Conservation (phyloP, 2,888 invertebrate species). For the Pardosa pseudoannulata region DNA sequence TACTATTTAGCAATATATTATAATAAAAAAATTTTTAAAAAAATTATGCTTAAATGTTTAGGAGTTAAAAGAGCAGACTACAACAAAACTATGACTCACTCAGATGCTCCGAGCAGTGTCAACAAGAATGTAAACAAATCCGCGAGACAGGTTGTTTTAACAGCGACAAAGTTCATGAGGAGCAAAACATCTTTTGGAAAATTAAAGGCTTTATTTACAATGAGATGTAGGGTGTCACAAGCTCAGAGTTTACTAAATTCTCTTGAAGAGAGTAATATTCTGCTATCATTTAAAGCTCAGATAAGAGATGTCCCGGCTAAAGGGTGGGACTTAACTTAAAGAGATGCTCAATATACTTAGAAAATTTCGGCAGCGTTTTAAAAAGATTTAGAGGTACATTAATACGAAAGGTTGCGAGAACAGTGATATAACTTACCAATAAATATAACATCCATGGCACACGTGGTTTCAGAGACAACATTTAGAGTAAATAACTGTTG, state of each 20-base stretch:
- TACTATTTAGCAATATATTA: no score
- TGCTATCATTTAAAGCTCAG: conserved; percentile 7
- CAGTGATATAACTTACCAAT: conserved; percentile 55
- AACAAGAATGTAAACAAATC: conserved; percentile 30
- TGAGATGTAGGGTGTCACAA: no score
- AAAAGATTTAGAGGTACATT: not conserved
- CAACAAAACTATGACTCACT: conserved; percentile 3
- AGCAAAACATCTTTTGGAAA: not conserved
- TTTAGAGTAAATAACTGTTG: conserved; percentile 20
- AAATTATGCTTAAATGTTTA: no score
- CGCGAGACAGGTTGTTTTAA: not conserved
- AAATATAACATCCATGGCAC: conserved; percentile 67
- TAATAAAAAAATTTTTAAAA: no score
- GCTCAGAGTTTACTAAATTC: no score
- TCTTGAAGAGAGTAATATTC: not conserved
- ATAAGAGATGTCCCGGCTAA: conserved; percentile 37
- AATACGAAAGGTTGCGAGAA: not conserved
- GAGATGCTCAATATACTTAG: not conserved
- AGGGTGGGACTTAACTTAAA: not conserved
- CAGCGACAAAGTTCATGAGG: not conserved
- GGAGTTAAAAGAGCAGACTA: no score
- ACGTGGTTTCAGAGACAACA: conserved; percentile 64
- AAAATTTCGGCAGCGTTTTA: not conserved
- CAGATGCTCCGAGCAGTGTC: not conserved
- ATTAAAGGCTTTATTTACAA: no score